Percentiles rank a stretch among this genome's conserved stretches.
These are phyloP conservation scores for Chaetoderma sp. DNA, from an alignment of 2,888 invertebrate genomes.

Conservation along the genomic window DNA sequence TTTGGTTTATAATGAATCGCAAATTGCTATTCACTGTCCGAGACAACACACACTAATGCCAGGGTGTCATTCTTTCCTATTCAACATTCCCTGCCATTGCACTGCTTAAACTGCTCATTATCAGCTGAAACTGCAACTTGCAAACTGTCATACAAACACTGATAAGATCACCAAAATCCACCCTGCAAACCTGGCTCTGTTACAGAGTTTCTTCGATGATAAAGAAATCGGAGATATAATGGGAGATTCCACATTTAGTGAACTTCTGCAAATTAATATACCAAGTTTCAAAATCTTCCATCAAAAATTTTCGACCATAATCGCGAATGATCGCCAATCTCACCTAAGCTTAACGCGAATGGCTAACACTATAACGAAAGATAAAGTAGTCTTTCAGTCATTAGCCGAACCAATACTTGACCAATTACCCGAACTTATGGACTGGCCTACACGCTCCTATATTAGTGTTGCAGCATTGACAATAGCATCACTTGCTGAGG, in stretches of 20 bases:
- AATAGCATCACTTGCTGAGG: too few species aligned
- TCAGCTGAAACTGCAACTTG: not conserved
- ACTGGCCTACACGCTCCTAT: too few species aligned
- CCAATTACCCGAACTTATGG: too few species aligned
- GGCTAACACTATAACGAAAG: too few species aligned
- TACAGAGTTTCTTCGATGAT: not conserved
- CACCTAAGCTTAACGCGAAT: too few species aligned
- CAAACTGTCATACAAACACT: not conserved
- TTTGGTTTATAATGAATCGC: not conserved
- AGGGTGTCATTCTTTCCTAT: not conserved
- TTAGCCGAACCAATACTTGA: too few species aligned
- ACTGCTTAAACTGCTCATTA: not conserved
- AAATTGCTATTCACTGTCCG: not conserved
- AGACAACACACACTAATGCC: not conserved
- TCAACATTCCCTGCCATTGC: not conserved
- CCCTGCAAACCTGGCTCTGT: not conserved
- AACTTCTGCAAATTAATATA: not conserved
- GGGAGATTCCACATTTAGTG: not conserved
- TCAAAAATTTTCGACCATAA: too few species aligned
- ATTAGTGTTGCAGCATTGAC: too few species aligned
- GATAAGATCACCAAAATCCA: not conserved
- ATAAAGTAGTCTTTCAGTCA: too few species aligned
- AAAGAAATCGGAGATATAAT: not conserved
- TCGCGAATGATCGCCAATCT: too few species aligned
- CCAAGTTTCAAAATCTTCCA: not conserved